Base-by-base conservation (phyloP, 2,113 vertebrate genomes). In the Pseudorectes ferrugineus region DNA sequence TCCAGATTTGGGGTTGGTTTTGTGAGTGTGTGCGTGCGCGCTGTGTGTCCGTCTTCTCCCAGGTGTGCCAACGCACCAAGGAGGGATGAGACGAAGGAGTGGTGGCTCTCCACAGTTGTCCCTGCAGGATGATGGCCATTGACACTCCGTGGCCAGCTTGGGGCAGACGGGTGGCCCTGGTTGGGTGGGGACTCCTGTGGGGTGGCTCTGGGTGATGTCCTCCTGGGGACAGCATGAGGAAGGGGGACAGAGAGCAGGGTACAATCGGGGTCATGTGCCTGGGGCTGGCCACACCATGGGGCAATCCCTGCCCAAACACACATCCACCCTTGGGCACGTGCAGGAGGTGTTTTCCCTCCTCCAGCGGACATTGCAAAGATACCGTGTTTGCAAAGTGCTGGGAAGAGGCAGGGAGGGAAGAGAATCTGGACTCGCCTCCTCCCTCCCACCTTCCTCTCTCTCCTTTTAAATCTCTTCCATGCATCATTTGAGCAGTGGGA, bases 1-100 rank as follows among this genome's bases (percentile, higher is more conserved):
- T 97, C 96, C 95, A 95, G 95, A 96, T 77, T 95, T 73, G 55
- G 88, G 85, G 76, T 93, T 94, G 94, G 88, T 70, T 92, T 92
- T 88, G 75, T 76, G 71, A 88, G 88, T 70, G 59, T 23, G 85
- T 76, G 74, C 1, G 8, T 61, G 86, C 11, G 4, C 1, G 0
- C 18, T 95, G 38, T 58, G 67, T 61, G 74, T 70, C 79, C 1
- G 5, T 73, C 75, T 90, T 85, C 91, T 93, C 88, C 85, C 91
- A 97, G 92, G 94, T 94, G 85, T 62, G 72, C 85, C 19, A 11
- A 26, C 0, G 1, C 2, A 2, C 70, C 42, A 12, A 80, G 72
- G 75, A 93, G 59, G 72, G 72, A 66, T 1, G 4, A 77, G 82
- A 73, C 0, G 28, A 74, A 65, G 59, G 38, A 68, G 28, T 1